phyloP scores from a whole-genome alignment of 2,113 vertebrate species.

The Ramphastos sulfuratus region DNA sequence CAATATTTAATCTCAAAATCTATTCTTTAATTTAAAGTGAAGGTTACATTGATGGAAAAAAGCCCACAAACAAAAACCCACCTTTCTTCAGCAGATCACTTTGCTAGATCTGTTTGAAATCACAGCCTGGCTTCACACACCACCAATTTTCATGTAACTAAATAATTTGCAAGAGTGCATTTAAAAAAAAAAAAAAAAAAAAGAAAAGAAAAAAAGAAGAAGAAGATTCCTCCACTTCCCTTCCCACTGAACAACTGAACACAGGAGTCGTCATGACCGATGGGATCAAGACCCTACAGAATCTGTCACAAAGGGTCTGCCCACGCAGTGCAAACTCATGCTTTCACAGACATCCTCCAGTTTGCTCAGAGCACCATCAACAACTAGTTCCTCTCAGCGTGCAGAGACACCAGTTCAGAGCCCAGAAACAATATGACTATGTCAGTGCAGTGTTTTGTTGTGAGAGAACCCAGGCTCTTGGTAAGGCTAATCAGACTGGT shows the following conservation, averaged over 20 bases:
- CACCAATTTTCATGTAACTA: neutral
- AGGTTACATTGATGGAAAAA: constrained; percentile 22
- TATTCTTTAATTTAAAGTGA: constrained; percentile 15
- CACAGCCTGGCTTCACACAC: neutral
- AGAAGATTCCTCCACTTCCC: neutral
- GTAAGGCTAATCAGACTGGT: neutral
- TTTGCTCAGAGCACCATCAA: neutral
- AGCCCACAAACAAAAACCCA: too few species aligned
- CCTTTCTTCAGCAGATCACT: neutral
- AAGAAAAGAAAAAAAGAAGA: too few species aligned
- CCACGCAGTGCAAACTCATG: neutral
- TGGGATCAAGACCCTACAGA: neutral
- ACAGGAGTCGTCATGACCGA: neutral
- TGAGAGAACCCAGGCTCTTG: neutral
- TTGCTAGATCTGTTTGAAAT: constrained; percentile 12
- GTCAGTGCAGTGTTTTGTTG: neutral
- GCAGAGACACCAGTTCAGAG: neutral
- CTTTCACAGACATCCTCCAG: neutral
- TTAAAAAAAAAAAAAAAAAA: too few species aligned
- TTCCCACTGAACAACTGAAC: neutral
- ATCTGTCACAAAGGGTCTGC: neutral
- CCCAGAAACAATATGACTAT: neutral
- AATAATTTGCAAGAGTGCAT: neutral
- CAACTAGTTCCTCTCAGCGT: neutral
- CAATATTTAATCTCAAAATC: constrained; percentile 27